Base-by-base conservation (phyloP, 2,888 invertebrate genomes). In the Teleiodes luculella region DNA sequence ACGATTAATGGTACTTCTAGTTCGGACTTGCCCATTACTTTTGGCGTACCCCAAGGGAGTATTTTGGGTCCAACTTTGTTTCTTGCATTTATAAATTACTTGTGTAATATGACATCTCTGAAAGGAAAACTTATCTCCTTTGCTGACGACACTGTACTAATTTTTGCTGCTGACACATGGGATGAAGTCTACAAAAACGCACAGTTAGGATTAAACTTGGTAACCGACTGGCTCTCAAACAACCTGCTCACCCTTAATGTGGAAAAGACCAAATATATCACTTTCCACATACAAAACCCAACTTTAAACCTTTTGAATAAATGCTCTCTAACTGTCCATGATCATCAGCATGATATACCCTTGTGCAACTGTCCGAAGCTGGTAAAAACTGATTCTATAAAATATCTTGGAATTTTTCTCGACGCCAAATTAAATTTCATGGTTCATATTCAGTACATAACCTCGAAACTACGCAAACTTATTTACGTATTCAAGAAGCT, bases 31-130 rank as follows among this genome's bases (percentile, higher is more conserved):
- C 24, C 24, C 3, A 24, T 24, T 24, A 24, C 37, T n/a, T 50
- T 24, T 16, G 51, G 51, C 5, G 51, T 51, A 2, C 51, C 51
- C 5, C 51, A 49, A 31, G 51, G 51, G 5, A 41, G 41, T 3
- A 18, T 51, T n/a, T 18, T 51, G 11, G 51, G 51, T 31, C 41
- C 41, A 11, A 51, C 41, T 1, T 18, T 51, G 7, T 51, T 51
- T 24, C 18, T 51, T 8, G 31, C 31, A 7, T 39, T n/a, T n/a
- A 51, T 51, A 14, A 41, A 51, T 18, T 16, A 41, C n/a, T 20
- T 51, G 4, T 39, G 51, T 31, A 18, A 39, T n/a, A 7, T 51
- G 3, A 14, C 5, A 13, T 6, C 13, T n/a, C 20, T 10, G n/a
- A 31, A 31, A 5, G 51, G 51, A 1, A 18, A 16, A 31, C 11